phyloP scores from a whole-genome alignment of 1,140 invertebrate species.

The Polypedilum vanderplanki region DNA sequence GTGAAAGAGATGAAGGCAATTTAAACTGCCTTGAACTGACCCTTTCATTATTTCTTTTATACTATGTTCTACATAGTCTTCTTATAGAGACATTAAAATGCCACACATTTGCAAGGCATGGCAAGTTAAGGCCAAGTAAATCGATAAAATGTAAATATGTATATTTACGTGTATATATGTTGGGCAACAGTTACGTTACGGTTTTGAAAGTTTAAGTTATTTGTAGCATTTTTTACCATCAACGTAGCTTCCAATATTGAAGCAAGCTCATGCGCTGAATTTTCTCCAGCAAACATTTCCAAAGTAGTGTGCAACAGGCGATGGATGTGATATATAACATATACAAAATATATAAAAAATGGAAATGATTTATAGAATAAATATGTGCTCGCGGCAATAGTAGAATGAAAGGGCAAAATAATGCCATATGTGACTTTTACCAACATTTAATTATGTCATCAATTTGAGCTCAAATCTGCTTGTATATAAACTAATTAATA shows the following conservation, averaged over 20 bases:
- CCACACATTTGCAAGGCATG: neutral
- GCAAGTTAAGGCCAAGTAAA: neutral
- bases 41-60: neutral
- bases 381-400: too few species aligned
- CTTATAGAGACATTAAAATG: neutral
- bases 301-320: neutral
- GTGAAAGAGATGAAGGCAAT: conserved; percentile 12
- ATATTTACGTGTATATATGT: neutral
- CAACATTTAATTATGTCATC: too few species aligned
- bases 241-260: neutral
- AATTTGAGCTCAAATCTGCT: too few species aligned
- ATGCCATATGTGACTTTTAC: too few species aligned
- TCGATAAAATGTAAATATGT: conserved; percentile 19
- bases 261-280: neutral
- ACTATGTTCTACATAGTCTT: too few species aligned
- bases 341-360: too few species aligned
- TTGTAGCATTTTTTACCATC: neutral
- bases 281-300: neutral
- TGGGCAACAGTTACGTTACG: conserved; percentile 11
- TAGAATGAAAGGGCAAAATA: too few species aligned
- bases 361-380: too few species aligned
- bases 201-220: neutral
- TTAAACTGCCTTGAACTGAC: neutral
- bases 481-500: too few species aligned
- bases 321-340: neutral